phyloP scores from a whole-genome alignment of 2,797 vertebrate genomes.

The Gymnoscopelus microlampas region DNA sequence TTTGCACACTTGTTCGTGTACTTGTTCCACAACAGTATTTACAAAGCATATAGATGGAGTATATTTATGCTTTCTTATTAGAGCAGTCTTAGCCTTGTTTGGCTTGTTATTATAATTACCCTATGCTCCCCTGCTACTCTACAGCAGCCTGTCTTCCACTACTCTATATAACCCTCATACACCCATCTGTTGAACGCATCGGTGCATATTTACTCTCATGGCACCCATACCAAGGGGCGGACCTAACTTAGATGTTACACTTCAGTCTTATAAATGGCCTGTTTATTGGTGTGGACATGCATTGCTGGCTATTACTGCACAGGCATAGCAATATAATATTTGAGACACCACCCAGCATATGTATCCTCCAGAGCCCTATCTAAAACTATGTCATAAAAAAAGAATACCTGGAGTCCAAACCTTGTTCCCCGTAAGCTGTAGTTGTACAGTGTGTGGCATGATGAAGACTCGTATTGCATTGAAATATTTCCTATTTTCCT shows the following conservation, averaged over 20 bases:
- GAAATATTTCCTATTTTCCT: too few relatives aligned
- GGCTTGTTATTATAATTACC: too few relatives aligned
- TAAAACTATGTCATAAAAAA: too few relatives aligned
- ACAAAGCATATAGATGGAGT: background rate
- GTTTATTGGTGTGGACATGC: background rate
- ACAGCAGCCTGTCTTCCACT: too few relatives aligned
- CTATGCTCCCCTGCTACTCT: too few relatives aligned
- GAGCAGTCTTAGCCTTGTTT: background rate
- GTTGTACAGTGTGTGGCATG: too few relatives aligned
- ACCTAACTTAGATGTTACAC: constrained; percentile 3
- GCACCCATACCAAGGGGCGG: background rate
- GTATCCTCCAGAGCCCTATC: background rate
- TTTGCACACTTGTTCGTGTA: background rate
- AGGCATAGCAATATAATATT: too few relatives aligned
- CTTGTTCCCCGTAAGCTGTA: too few relatives aligned
- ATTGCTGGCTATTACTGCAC: too few relatives aligned
- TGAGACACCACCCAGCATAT: too few relatives aligned
- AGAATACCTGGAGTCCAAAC: too few relatives aligned
- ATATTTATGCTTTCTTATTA: background rate
- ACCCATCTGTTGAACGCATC: constrained; percentile 1
- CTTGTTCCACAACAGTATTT: background rate
- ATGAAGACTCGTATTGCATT: too few relatives aligned
- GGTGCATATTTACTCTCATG: background rate
- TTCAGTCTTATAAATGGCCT: background rate
- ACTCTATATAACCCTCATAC: background rate